Evolutionary conservation across 2,888 invertebrate genomes (phyloP).

Genomic region (Parnassius glacialis): DNA sequence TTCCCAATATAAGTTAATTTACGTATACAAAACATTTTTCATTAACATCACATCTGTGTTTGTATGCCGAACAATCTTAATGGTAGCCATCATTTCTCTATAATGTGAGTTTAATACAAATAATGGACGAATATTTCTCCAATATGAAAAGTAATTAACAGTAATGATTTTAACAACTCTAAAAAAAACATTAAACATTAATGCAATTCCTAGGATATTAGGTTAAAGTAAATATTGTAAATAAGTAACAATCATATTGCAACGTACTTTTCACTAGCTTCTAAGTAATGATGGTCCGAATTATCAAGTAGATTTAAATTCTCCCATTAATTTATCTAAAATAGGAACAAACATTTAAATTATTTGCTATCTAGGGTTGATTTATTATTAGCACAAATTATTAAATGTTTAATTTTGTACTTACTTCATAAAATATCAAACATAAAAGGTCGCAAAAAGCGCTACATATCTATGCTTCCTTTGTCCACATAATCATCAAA

Average conservation of each 20-base stretch:
- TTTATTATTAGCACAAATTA: background rate
- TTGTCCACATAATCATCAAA: slow-evolving; percentile 33
- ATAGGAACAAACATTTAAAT: slow-evolving; percentile 12
- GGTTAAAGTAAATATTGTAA: too few relatives aligned
- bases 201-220: too few relatives aligned
- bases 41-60: slow-evolving; percentile 35
- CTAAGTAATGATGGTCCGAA: slow-evolving; percentile 40
- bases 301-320: slow-evolving; percentile 36
- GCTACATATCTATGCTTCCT: slow-evolving; percentile 37
- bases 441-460: slow-evolving; percentile 43
- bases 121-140: slow-evolving; percentile 40
- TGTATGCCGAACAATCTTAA: slow-evolving; percentile 35
- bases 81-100: slow-evolving; percentile 38
- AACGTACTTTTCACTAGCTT: slow-evolving; percentile 37
- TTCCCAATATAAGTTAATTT: background rate
- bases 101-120: slow-evolving; percentile 39
- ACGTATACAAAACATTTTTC: slow-evolving; percentile 2
- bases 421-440: slow-evolving; percentile 43
- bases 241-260: too few relatives aligned
- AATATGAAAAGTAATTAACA: slow-evolving; percentile 43
- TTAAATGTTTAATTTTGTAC: slow-evolving; percentile 21
- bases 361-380: background rate
- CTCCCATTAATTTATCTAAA: slow-evolving; percentile 42
- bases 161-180: slow-evolving; percentile 40
- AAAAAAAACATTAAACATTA: slow-evolving; percentile 4